Evolutionary conservation across 1,140 invertebrate species (phyloP).

Genomic region (Branchinecta lynchi): DNA sequence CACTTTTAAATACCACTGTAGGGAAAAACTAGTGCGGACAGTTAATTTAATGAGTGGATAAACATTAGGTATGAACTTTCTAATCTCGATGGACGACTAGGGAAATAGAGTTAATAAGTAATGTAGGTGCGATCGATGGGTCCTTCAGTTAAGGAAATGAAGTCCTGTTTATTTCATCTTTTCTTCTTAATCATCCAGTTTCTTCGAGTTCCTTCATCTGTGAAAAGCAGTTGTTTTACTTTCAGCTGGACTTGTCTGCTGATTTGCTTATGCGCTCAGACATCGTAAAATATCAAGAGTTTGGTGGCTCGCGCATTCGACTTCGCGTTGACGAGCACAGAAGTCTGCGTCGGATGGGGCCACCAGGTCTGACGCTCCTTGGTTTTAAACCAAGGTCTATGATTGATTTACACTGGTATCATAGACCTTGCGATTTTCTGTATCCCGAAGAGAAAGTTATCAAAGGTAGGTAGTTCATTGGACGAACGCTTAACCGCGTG

Average conservation of each 20-base stretch:
- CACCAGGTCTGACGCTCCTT: not conserved
- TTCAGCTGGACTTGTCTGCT: not conserved
- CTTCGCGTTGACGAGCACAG: not conserved
- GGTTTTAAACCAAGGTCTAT: not conserved
- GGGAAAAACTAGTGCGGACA: too few species aligned
- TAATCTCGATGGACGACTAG: too few species aligned
- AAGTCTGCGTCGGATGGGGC: not conserved
- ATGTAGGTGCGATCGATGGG: too few species aligned
- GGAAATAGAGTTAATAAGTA: too few species aligned
- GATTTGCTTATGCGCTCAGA: not conserved
- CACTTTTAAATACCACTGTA: too few species aligned
- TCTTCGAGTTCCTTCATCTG: too few species aligned
- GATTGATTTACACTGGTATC: not conserved
- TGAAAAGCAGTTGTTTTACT: not conserved
- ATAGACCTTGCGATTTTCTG: not conserved
- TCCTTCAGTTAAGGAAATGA: too few species aligned
- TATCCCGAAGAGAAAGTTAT: not conserved
- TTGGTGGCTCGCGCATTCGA: not conserved
- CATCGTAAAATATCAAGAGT: conserved; percentile 8
- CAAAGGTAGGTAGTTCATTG: not conserved
- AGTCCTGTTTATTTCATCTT: too few species aligned
- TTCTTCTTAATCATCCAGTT: too few species aligned
- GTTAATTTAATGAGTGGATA: too few species aligned
- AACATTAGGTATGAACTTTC: too few species aligned
- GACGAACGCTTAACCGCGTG: too few species aligned